Evolutionary conservation across 2,113 vertebrate species (phyloP), one percentile per base, ranked within the genome.

Genomic region (Nyctereutes procyonoides): DNA sequence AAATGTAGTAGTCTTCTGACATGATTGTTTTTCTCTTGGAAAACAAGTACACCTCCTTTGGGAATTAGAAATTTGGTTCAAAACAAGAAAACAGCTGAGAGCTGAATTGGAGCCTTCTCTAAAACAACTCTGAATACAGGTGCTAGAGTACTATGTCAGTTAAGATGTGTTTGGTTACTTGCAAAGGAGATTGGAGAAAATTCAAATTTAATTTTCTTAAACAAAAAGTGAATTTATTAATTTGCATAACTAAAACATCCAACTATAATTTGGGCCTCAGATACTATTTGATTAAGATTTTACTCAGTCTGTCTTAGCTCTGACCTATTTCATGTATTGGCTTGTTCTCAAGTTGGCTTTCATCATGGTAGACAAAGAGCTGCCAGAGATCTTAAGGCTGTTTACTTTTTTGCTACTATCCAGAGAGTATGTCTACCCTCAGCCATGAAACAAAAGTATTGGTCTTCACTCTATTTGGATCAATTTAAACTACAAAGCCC

Each of bases 21-120:
- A 88, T 7, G 30, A 73, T 30, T 89, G 17, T 65, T 87, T 92
- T 58, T 16, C 53, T 26, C 76, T 81, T 91, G n/a, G 85, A 51
- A 92, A 95, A 65, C 7, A 55, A 89, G 24, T 60, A 85, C 55
- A 73, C 22, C 24, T 96, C 58, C 53, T 85, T 71, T 48, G 56
- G 19, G 22, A 96, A 85, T 82, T 77, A 93, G 81, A 96, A 92
- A 81, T 60, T 56, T 74, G 38, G 67, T 80, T 92, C 48, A 88
- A 73, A 95, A 94, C 53, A 93, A 85, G 73, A 92, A 22, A 93
- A 82, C 15, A 62, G 32, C 83, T 89, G 67, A 92, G 22, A 80
- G 17, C 65, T 81, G 83, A 84, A 3, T 83, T 91, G 62, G 55
- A 84, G 26, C 4, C 53, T 38, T 65, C 56, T 79, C 48, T 79